phyloP scores from a whole-genome alignment of 2,888 invertebrate species.

The Phorcus lineatus region DNA sequence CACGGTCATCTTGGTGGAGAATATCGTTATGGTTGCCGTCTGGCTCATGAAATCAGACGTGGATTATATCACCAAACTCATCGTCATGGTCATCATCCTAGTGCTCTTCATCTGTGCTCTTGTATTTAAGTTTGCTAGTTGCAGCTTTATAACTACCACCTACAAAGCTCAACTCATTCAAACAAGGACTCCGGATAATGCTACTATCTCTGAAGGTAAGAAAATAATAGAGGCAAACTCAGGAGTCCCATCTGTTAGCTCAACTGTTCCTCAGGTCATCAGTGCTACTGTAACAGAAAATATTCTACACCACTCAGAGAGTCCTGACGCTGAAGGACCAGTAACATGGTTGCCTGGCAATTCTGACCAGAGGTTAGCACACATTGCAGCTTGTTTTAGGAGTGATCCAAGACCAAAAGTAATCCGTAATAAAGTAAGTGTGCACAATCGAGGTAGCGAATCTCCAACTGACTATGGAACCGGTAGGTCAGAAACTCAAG shows the following conservation, averaged over 20 bases:
- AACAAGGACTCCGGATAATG: background rate
- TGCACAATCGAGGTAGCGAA: background rate
- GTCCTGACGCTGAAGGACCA: background rate
- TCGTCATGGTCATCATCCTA: slow-evolving; percentile 51
- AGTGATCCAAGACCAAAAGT: background rate
- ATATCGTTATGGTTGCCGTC: slow-evolving; percentile 58
- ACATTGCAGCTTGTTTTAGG: background rate
- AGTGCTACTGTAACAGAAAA: background rate
- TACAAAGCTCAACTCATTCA: background rate
- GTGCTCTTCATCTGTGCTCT: slow-evolving; percentile 56
- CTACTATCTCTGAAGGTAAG: background rate
- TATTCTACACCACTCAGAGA: too few relatives aligned
- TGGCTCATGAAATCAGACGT: slow-evolving; percentile 57
- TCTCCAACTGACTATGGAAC: slow-evolving; percentile 9
- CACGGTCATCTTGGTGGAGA: slow-evolving; percentile 56
- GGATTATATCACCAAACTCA: slow-evolving; percentile 51
- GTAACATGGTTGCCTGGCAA: background rate
- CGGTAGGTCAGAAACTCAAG: background rate
- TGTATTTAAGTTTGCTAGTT: slow-evolving; percentile 57
- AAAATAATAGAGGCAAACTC: background rate
- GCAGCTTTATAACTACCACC: slow-evolving; percentile 40
- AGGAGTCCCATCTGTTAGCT: background rate
- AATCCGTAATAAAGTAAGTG: too few relatives aligned
- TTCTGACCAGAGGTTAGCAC: background rate
- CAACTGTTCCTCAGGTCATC: background rate